Conservation (phyloP, 2,113 vertebrate species). For the Amazona vittata region DNA sequence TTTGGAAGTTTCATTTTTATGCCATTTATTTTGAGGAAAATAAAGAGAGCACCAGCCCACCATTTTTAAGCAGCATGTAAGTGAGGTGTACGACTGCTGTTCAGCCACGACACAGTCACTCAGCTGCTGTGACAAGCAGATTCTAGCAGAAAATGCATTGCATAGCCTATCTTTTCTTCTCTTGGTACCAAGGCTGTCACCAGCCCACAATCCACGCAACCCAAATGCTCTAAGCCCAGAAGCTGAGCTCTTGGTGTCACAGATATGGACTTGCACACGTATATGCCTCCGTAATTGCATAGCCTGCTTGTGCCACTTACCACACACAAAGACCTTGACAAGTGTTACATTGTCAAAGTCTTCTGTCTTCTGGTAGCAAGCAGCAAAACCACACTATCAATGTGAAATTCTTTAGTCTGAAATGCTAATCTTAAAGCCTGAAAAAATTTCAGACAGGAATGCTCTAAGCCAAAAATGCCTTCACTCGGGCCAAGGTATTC, state of each 20-base stretch:
- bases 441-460: background rate
- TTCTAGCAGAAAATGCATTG: background rate
- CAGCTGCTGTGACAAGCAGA: background rate
- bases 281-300: no score
- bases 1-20: background rate
- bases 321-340: background rate
- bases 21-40: background rate
- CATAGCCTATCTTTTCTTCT: background rate
- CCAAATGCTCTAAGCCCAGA: background rate
- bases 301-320: background rate
- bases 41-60: background rate
- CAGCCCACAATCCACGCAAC: background rate
- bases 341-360: background rate
- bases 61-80: background rate
- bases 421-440: background rate
- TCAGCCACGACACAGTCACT: background rate
- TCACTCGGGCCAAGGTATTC: background rate
- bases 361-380: background rate
- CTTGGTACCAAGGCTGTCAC: background rate
- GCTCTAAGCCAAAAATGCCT: background rate
- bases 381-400: background rate
- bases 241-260: background rate
- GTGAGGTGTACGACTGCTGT: background rate
- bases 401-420: background rate
- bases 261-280: rapidly evolving